Evolutionary conservation across 2,113 vertebrate species (phyloP).

Genomic region (Cyanoderma ruficeps): DNA sequence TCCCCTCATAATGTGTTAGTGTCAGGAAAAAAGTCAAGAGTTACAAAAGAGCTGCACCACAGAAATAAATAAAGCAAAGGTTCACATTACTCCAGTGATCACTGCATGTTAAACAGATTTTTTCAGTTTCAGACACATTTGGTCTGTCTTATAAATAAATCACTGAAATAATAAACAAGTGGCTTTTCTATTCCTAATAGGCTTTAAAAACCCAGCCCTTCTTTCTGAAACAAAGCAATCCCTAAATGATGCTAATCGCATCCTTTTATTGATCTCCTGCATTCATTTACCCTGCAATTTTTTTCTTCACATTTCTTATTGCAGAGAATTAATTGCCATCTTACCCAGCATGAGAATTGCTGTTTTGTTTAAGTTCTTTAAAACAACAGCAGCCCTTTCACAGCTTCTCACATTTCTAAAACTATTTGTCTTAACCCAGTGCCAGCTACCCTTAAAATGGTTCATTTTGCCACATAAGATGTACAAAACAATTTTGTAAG

Average conservation of each 20-base stretch:
- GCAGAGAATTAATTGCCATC: not conserved
- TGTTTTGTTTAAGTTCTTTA: not conserved
- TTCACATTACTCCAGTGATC: not conserved
- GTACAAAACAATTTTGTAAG: not conserved
- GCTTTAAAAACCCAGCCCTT: not conserved
- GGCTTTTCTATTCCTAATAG: not conserved
- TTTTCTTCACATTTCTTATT: not conserved
- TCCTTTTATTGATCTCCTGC: not conserved
- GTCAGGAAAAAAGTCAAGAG: not conserved
- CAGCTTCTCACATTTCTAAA: not conserved
- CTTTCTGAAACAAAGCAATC: not conserved
- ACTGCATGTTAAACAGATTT: not conserved
- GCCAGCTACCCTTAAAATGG: not conserved
- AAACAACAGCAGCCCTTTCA: not conserved
- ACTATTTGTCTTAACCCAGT: not conserved
- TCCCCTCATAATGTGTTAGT: not conserved
- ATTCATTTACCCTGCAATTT: not conserved
- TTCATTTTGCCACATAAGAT: not conserved
- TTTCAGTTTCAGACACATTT: not conserved
- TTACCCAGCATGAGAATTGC: not conserved
- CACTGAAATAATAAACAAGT: not conserved
- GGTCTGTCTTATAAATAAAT: not conserved
- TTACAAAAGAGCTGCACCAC: not conserved
- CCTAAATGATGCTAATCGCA: not conserved
- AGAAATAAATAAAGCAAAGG: constrained; percentile 12